Base-by-base conservation (phyloP, 2,888 invertebrate species). In the Drosophila subsilvestris region DNA sequence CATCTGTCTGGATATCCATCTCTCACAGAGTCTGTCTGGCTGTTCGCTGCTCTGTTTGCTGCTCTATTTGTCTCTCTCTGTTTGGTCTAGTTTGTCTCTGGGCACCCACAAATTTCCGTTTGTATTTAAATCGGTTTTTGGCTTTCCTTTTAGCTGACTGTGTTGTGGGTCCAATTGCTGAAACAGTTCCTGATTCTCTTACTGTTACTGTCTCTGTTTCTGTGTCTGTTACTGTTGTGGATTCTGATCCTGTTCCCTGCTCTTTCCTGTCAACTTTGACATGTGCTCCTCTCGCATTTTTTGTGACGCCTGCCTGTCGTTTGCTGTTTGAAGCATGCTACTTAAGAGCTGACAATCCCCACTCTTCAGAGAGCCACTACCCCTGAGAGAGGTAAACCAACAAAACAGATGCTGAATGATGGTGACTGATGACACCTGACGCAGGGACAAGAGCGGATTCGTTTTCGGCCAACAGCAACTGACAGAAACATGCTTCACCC, bases 211-310 rank as follows among this genome's bases (percentile, higher is more conserved):
- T 67, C 51, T 57, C 54, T 45, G 54, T 27, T 1, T 22, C 57
- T 50, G 51, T 67, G 51, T 55, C 54, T 47, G 54, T 27, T 9
- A 27, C 57, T 50, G 45, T 47, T 66, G 49, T 48, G 57, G 57
- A 54, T 65, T 17, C 44, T 25, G 47, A 51, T 54, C 17, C 48
- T 53, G 53, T 27, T 57, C 42, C 29, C 29, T 55, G 54, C 60
- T 54, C 58, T 53, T 43, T 49, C 43, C 50, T 77, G 79, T 79
- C 78, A 79, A 60, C 87, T 79, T 67, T 79, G 89, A 89, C 88
- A 81, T 89, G 71, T 85, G 74, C 62, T 47, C 50, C 50, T 37
- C 45, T 29, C 45, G 18, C 27, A 29, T 25, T 54, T 37, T 47
- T 65, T 65, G 67, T 74, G 67, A 18, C 53, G 43, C 51, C 45